A percentile compares a stretch with the other conserved stretches of the same genome.
Conservation (phyloP, 2,797 vertebrate species). For the Pristis pectinata region DNA sequence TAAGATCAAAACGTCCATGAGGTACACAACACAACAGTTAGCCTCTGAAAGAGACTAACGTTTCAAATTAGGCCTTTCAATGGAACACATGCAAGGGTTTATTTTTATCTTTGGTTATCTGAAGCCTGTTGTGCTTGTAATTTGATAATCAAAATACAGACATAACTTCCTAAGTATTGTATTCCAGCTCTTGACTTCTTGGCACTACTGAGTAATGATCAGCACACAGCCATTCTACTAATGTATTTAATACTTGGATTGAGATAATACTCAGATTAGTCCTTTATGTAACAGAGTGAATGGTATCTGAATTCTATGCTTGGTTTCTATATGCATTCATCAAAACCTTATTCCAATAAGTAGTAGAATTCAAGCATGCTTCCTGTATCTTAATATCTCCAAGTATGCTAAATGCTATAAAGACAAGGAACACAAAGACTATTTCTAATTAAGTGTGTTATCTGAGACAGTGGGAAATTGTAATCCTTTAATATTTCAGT, state of each 20-base stretch:
- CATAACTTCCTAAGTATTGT: conserved; percentile 15
- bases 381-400: conserved; percentile 28
- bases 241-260: background rate
- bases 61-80: background rate
- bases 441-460: conserved; percentile 34
- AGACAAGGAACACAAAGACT: background rate
- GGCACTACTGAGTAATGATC: background rate
- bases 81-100: background rate
- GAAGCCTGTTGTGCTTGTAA: background rate
- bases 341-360: background rate
- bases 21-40: background rate
- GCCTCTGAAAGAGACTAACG: background rate
- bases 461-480: conserved; percentile 31
- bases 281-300: conserved; percentile 11
- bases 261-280: conserved; percentile 18
- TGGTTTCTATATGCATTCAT: background rate
- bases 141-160: background rate
- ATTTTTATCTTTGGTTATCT: background rate
- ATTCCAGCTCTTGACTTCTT: conserved; percentile 14
- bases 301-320: background rate
- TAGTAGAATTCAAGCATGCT: conserved; percentile 13
- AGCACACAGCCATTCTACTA: background rate
- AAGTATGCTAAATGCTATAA: conserved; percentile 14
- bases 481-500: conserved; percentile 31
- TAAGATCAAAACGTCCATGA: background rate